Conservation (phyloP, 2,888 invertebrate species). For the Steinernema scapterisci region DNA sequence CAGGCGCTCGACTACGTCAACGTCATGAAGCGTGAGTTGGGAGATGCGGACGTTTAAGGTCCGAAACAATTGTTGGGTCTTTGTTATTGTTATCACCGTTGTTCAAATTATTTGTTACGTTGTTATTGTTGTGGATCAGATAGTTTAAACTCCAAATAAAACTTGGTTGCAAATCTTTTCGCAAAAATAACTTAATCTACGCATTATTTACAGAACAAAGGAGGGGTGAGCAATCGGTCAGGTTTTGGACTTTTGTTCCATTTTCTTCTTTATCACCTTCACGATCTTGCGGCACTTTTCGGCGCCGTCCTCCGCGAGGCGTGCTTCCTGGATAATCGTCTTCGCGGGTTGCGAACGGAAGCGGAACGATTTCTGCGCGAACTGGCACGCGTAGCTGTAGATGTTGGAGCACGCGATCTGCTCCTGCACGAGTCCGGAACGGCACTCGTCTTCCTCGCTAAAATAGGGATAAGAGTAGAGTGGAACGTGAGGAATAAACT, state of each 20-base stretch:
- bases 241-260: conserved; percentile 21
- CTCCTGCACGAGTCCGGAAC: conserved; percentile 64
- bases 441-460: conserved; percentile 64
- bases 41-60: conserved; percentile 1
- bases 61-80: neutral
- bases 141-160: no score
- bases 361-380: conserved; percentile 54
- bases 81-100: conserved; percentile 1
- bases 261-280: conserved; percentile 37
- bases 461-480: neutral
- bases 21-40: neutral
- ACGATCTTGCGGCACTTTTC: conserved; percentile 63
- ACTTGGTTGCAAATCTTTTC: no score
- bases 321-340: conserved; percentile 50
- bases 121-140: neutral
- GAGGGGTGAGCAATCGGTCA: conserved; percentile 8
- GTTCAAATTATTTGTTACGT: conserved; percentile 17
- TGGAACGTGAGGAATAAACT: no score
- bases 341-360: conserved; percentile 57
- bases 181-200: conserved; percentile 16
- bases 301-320: conserved; percentile 63
- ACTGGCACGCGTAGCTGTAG: conserved; percentile 62
- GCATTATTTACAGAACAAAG: neutral
- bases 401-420: conserved; percentile 64
- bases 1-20: conserved; percentile 40